These are phyloP conservation scores for Harpegnathos saltator DNA, from an alignment of 1,140 invertebrate genomes.

Conservation along the genomic window DNA sequence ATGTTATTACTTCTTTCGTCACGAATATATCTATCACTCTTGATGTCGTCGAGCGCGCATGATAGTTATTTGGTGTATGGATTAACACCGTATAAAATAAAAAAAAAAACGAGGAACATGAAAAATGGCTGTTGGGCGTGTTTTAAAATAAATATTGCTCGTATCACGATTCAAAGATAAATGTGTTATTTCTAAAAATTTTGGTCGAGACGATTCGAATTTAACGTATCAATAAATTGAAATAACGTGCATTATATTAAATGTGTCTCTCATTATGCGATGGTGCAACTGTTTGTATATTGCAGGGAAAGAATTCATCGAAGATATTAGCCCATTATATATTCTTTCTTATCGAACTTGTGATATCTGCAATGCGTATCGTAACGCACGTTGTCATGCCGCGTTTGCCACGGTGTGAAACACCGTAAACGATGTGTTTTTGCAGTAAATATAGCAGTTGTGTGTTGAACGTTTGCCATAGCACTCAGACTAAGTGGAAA, in stretches of 20 bases:
- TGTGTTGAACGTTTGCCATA: conserved; percentile 35
- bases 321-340: conserved; percentile 13
- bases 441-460: conserved; percentile 12
- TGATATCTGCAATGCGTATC: neutral
- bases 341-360: neutral
- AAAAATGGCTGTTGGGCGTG: too few relatives aligned
- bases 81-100: neutral
- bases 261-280: neutral
- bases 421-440: conserved; percentile 12
- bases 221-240: neutral
- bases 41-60: too few relatives aligned
- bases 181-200: neutral
- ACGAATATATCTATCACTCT: neutral
- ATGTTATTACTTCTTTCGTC: neutral
- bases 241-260: neutral
- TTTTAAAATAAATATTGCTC: too few relatives aligned
- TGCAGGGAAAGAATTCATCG: neutral
- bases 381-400: neutral
- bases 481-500: conserved; percentile 55
- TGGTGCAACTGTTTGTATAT: neutral
- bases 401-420: neutral
- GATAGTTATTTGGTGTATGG: neutral
- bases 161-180: neutral
- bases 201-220: too few relatives aligned
- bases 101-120: neutral